These are phyloP conservation scores for Nycticebus coucang DNA, from an alignment of 2,113 vertebrate genomes.

Conservation along the genomic window DNA sequence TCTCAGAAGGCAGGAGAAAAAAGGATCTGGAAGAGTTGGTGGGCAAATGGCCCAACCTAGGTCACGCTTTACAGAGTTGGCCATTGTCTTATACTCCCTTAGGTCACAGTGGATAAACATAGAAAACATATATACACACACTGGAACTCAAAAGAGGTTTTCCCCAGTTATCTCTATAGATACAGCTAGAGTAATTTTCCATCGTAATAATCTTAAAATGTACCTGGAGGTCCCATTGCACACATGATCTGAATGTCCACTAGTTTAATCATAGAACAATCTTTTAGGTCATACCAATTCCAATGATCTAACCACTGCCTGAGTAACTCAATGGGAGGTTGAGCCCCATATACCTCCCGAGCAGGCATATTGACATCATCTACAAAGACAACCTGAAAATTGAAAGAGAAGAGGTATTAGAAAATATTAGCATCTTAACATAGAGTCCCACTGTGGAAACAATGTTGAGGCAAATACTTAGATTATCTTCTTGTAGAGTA, in stretches of 20 bases:
- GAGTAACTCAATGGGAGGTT: slow-evolving; percentile 94
- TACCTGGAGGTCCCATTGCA: slow-evolving; percentile 95
- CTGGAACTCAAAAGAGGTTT: background rate
- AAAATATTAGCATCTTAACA: background rate
- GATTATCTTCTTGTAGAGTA: background rate
- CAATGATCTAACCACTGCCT: slow-evolving; percentile 95
- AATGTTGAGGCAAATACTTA: background rate
- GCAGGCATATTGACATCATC: slow-evolving; percentile 97
- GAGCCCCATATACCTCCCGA: slow-evolving; percentile 93
- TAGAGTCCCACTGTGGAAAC: background rate
- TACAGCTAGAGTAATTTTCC: background rate
- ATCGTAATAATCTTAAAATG: slow-evolving; percentile 35
- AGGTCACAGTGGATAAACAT: background rate
- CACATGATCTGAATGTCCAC: slow-evolving; percentile 93
- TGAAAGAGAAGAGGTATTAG: background rate
- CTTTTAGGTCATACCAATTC: slow-evolving; percentile 96
- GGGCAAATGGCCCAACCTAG: background rate
- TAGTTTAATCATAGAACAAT: slow-evolving; percentile 91
- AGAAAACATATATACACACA: background rate
- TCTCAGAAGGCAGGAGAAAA: background rate
- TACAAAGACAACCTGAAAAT: slow-evolving; percentile 92
- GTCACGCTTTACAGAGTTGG: background rate
- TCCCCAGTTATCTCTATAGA: background rate
- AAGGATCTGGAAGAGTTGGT: background rate
- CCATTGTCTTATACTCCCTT: background rate